phyloP scores from a whole-genome alignment of 2,888 invertebrate genomes.

The Melieria omissa region DNA sequence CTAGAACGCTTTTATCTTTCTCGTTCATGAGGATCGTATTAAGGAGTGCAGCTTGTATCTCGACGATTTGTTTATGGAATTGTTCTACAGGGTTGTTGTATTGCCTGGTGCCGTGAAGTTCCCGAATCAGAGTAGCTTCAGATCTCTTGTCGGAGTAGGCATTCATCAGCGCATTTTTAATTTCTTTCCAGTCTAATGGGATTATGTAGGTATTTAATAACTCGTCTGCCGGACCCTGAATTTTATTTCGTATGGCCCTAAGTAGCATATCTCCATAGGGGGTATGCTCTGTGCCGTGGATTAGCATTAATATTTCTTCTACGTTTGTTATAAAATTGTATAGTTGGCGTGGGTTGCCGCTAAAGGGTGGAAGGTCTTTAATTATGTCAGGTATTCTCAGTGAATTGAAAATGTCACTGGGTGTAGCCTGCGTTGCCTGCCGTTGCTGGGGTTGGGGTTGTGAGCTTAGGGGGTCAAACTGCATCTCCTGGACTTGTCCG shows the following conservation, averaged over 20 bases:
- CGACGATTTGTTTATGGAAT: slow-evolving; percentile 43
- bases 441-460: too few relatives aligned
- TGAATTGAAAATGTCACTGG: too few relatives aligned
- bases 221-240: neutral
- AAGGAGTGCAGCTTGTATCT: slow-evolving; percentile 40
- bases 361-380: too few relatives aligned
- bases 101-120: slow-evolving; percentile 41
- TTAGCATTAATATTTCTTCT: too few relatives aligned
- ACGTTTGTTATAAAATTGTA: too few relatives aligned
- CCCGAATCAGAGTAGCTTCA: slow-evolving; percentile 41
- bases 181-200: neutral
- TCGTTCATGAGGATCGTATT: slow-evolving; percentile 45
- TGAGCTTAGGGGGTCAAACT: too few relatives aligned
- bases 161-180: neutral
- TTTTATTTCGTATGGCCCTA: neutral
- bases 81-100: slow-evolving; percentile 37
- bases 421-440: too few relatives aligned
- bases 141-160: slow-evolving; percentile 34
- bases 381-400: too few relatives aligned
- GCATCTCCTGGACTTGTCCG: too few relatives aligned
- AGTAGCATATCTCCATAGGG: neutral
- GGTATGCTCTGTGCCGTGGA: neutral
- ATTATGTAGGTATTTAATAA: neutral
- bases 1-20: slow-evolving; percentile 35
- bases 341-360: too few relatives aligned